A percentile compares a stretch with the other conserved stretches of the same genome.
These are phyloP conservation scores for Pachypanchax playfairii DNA, from an alignment of 2,113 vertebrate species.

Conservation along the genomic window DNA sequence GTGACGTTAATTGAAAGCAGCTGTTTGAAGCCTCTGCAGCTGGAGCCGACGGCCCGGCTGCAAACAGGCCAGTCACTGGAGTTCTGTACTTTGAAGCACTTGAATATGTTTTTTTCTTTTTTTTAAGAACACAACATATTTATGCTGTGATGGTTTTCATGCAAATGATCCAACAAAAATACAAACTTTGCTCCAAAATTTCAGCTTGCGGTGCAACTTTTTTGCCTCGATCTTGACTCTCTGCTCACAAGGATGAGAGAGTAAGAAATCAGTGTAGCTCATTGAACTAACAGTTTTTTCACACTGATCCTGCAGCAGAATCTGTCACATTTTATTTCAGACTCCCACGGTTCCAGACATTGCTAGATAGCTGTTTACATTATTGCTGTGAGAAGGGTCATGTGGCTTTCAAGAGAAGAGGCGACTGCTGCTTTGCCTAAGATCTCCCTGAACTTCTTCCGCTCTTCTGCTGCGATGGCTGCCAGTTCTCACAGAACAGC, in stretches of 20 bases:
- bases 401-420: conserved; percentile 63
- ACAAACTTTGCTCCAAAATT: conserved; percentile 9
- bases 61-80: conserved; percentile 45
- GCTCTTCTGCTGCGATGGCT: conserved; percentile 63
- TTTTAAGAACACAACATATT: no score
- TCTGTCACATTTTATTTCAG: conserved; percentile 53
- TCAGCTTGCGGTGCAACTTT: conserved; percentile 9
- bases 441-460: conserved; percentile 65
- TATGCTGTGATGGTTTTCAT: not conserved
- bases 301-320: conserved; percentile 45
- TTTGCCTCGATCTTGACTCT: conserved; percentile 30
- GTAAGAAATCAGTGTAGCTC: no score
- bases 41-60: conserved; percentile 57
- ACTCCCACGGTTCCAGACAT: conserved; percentile 64
- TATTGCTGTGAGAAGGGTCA: conserved; percentile 72
- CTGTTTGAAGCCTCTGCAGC: conserved; percentile 65
- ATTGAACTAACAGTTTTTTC: conserved; percentile 46
- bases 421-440: conserved; percentile 63
- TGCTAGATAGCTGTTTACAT: conserved; percentile 68
- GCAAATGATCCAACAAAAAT: conserved; percentile 5
- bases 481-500: conserved; percentile 67
- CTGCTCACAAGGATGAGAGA: not conserved
- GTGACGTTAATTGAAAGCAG: conserved; percentile 71
- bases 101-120: no score
- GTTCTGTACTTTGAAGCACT: no score